phyloP scores from a whole-genome alignment of 2,113 vertebrate species.

The Phalacrocorax pelagicus region DNA sequence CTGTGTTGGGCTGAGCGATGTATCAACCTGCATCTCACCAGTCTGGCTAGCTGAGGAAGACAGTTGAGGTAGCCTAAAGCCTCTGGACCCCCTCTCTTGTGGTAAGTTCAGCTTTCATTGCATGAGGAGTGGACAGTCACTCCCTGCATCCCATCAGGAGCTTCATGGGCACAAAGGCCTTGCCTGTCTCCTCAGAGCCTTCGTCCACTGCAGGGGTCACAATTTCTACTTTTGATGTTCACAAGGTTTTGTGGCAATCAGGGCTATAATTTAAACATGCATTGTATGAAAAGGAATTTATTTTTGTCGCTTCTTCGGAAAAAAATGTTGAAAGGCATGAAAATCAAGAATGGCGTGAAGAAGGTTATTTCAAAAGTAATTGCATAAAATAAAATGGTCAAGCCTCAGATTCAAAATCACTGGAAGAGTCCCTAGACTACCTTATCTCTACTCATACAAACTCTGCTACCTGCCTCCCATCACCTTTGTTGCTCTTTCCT shows the following conservation, averaged over 20 bases:
- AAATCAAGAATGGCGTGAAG: background rate
- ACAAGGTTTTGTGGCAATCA: background rate
- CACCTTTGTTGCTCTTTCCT: background rate
- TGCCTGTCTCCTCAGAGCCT: background rate
- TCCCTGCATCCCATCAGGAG: fast-evolving
- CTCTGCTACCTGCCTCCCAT: background rate
- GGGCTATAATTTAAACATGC: background rate
- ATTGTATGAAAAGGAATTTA: background rate
- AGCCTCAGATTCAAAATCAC: background rate
- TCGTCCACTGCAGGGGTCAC: background rate
- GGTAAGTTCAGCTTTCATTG: background rate
- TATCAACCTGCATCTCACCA: background rate
- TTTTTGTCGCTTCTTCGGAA: background rate
- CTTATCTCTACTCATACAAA: background rate
- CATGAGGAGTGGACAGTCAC: background rate
- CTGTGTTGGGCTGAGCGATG: background rate
- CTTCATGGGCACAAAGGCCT: background rate
- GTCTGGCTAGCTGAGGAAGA: background rate
- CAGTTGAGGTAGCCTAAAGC: background rate
- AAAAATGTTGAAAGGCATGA: background rate
- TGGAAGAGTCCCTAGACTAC: background rate
- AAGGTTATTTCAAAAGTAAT: background rate
- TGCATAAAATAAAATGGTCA: background rate
- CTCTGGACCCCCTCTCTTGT: background rate
- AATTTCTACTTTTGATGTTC: background rate